Evolutionary conservation across 2,113 vertebrate species (phyloP).

Genomic region (Zingel zingel): DNA sequence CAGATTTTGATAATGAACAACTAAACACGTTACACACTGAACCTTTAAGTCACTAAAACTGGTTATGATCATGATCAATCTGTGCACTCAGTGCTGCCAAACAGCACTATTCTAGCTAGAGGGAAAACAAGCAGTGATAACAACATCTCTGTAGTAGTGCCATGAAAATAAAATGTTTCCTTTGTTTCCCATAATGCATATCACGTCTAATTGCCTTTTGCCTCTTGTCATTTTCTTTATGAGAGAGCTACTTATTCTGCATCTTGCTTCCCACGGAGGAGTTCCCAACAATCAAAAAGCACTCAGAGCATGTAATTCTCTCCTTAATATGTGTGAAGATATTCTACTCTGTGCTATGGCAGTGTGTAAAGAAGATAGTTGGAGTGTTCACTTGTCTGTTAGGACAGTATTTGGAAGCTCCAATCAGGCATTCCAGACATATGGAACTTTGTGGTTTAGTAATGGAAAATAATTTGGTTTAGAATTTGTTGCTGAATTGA

Average conservation of each 20-base stretch:
- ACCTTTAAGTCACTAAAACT: slow-evolving; percentile 29
- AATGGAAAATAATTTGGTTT: background rate
- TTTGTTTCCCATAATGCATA: slow-evolving; percentile 29
- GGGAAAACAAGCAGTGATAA: slow-evolving; percentile 27
- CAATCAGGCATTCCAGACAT: background rate
- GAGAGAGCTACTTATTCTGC: slow-evolving; percentile 1
- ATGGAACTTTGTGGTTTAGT: background rate
- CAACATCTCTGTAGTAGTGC: slow-evolving; percentile 1
- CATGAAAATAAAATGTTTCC: slow-evolving; percentile 13
- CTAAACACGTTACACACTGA: too few relatives aligned
- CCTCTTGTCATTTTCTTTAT: slow-evolving; percentile 16
- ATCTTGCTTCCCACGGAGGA: background rate
- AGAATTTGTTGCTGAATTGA: background rate
- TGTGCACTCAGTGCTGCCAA: slow-evolving; percentile 38
- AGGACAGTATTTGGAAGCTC: background rate
- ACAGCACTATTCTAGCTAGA: slow-evolving; percentile 11
- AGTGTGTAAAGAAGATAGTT: background rate
- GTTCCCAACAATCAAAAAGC: background rate
- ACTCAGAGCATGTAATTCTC: background rate
- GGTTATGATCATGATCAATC: slow-evolving; percentile 30
- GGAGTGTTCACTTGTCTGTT: background rate
- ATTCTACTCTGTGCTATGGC: background rate
- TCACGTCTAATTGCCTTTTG: slow-evolving; percentile 24
- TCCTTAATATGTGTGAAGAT: background rate
- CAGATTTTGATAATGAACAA: too few relatives aligned